These are phyloP conservation scores for Anisognathus igniventris DNA, from an alignment of 2,797 vertebrate genomes.

Conservation along the genomic window DNA sequence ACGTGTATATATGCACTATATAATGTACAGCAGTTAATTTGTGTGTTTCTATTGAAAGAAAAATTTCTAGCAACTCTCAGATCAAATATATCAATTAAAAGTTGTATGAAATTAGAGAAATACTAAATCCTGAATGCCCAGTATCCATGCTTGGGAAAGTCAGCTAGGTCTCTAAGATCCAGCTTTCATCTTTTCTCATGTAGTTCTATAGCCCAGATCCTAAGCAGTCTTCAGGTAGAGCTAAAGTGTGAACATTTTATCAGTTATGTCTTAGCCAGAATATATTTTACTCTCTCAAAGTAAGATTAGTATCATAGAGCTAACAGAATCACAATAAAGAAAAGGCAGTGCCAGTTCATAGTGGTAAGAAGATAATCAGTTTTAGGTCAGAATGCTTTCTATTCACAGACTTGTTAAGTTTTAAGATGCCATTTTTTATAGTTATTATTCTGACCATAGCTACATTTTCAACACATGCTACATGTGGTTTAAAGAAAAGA, in stretches of 20 bases:
- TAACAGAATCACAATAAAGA: not conserved
- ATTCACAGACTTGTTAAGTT: not conserved
- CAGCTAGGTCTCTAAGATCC: not conserved
- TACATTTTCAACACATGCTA: not conserved
- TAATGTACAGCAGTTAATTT: not conserved
- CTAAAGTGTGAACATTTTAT: not conserved
- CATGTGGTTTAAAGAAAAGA: not conserved
- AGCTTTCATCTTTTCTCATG: not conserved
- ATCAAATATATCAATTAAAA: not conserved
- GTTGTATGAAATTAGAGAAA: not conserved
- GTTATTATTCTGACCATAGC: not conserved
- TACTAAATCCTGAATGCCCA: not conserved
- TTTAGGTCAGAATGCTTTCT: not conserved
- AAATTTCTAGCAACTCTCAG: not conserved
- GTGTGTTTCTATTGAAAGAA: not conserved
- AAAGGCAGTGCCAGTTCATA: not conserved
- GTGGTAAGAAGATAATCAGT: not conserved
- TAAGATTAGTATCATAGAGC: not conserved
- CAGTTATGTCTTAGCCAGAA: not conserved
- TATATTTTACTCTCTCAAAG: not conserved
- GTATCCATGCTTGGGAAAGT: not conserved
- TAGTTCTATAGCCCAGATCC: not conserved
- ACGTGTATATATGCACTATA: not conserved
- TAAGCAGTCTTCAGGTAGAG: not conserved
- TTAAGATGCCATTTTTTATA: not conserved